Base-by-base conservation (phyloP, 2,888 invertebrate genomes). In the Melieria crassipennis region DNA sequence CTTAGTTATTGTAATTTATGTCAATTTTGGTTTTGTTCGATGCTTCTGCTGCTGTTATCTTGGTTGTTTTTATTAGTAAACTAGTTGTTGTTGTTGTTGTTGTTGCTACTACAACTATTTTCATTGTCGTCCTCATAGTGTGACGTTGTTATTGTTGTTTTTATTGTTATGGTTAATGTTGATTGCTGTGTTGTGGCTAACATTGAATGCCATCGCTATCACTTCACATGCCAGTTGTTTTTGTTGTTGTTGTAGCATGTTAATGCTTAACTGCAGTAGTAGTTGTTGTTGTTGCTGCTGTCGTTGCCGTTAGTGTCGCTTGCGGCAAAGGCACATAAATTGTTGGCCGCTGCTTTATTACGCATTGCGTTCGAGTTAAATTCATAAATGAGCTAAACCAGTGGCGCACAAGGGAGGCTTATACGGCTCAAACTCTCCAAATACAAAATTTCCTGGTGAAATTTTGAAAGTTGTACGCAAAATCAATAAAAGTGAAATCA, bases 251-350 rank as follows among this genome's bases (percentile, higher is more conserved):
- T 43, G 5, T 30, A 1, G 5, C 13, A 58, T 58, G 30, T 30
- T 43, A 13, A 7, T 2, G 50, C 3, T 48, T 50, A 42, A 10
- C 9, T 5, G 30, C 46, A 6, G 13, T 48, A 7, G 2, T 16
- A 46, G 16, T 13, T 16, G 1, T 55, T 62, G 16, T 55, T 43
- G 45, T 42, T 62, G 16, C 16, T 16, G 16, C 16, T 16, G 52
- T 46, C 48, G 16, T 45, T 68, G 68, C 52, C 48, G 50, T 62
- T 52, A 62, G 55, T 68, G 46, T 10, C 55, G 45, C 55, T 55
- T 52, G 9, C 48, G 52, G 68, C 60, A 55, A 16, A 43, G 61
- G 62, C 68, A 11, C 5, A 64, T 64, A 64, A 57, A 69, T 57
- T 48, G 43, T 50, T 47, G 16, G 11, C 30, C 52, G 13, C n/a